Conservation (phyloP, 2,797 vertebrate species). For the Phaenicophaeus curvirostris region DNA sequence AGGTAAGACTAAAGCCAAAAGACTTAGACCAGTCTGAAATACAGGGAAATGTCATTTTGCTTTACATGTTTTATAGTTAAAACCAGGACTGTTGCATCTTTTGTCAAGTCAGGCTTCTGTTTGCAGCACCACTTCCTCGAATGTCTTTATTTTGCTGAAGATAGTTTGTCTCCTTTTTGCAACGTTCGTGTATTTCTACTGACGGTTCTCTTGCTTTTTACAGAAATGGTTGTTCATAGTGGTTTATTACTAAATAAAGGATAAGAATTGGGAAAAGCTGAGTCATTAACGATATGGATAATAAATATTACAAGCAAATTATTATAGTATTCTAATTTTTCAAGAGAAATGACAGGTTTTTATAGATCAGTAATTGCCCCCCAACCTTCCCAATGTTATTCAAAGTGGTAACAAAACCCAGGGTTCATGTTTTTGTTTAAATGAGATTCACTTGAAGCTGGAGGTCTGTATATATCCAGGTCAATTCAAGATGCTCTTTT, state of each 20-base stretch:
- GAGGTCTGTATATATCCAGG: neutral
- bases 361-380: neutral
- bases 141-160: neutral
- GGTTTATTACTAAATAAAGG: neutral
- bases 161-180: neutral
- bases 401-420: neutral
- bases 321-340: neutral
- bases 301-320: neutral
- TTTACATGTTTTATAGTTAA: neutral
- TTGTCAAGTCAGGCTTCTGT: neutral
- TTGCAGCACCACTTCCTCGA: neutral
- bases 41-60: neutral
- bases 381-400: neutral
- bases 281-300: neutral
- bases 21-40: neutral
- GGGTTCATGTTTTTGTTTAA: neutral
- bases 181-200: neutral
- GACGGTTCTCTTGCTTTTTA: neutral
- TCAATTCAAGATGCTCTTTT: neutral
- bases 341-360: neutral
- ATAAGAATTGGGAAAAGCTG: neutral
- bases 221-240: neutral
- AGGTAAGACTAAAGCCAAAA: neutral
- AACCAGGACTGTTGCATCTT: neutral
- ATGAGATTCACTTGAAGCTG: neutral